Percentiles rank a stretch among this genome's conserved stretches.
Evolutionary conservation across 2,888 invertebrate species (phyloP).

Genomic region (Cristatella mucedo): DNA sequence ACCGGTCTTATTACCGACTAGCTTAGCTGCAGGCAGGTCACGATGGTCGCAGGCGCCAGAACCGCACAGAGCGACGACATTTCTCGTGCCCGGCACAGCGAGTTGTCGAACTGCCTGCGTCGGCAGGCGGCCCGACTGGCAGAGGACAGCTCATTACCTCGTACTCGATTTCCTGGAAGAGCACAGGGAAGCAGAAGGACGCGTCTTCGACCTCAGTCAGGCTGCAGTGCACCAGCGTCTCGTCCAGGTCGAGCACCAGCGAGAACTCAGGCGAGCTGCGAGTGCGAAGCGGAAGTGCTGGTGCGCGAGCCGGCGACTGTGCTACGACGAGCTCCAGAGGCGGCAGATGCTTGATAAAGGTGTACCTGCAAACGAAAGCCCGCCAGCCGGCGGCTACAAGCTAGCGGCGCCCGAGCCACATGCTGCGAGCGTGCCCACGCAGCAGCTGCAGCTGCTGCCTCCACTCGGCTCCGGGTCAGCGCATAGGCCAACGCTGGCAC

Average conservation of each 20-base stretch:
- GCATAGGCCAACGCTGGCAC: too few relatives aligned
- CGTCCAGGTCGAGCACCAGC: slow-evolving; percentile 64
- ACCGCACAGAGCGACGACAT: too few relatives aligned
- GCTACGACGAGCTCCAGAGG: slow-evolving; percentile 59
- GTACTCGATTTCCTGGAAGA: slow-evolving; percentile 76
- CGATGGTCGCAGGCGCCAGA: too few relatives aligned
- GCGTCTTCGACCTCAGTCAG: slow-evolving; percentile 77
- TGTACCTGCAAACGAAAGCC: too few relatives aligned
- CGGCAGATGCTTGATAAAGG: slow-evolving; percentile 77
- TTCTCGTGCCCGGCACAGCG: neutral
- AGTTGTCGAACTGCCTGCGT: neutral
- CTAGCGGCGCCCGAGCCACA: too few relatives aligned
- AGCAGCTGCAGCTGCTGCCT: too few relatives aligned
- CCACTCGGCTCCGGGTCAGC: too few relatives aligned
- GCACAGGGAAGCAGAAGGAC: slow-evolving; percentile 78
- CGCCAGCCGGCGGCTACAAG: too few relatives aligned
- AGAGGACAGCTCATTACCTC: slow-evolving; percentile 35
- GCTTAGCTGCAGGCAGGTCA: too few relatives aligned
- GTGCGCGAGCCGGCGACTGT: slow-evolving; percentile 44
- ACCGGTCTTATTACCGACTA: too few relatives aligned
- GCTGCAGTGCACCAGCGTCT: slow-evolving; percentile 87
- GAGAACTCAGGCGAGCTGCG: slow-evolving; percentile 75
- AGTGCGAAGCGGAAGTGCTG: slow-evolving; percentile 72
- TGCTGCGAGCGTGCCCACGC: too few relatives aligned
- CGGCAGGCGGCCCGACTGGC: neutral